Percentiles rank a stretch among this genome's conserved stretches.
Evolutionary conservation across 2,113 vertebrate species (phyloP).

Genomic region (Elaphurus davidianus): DNA sequence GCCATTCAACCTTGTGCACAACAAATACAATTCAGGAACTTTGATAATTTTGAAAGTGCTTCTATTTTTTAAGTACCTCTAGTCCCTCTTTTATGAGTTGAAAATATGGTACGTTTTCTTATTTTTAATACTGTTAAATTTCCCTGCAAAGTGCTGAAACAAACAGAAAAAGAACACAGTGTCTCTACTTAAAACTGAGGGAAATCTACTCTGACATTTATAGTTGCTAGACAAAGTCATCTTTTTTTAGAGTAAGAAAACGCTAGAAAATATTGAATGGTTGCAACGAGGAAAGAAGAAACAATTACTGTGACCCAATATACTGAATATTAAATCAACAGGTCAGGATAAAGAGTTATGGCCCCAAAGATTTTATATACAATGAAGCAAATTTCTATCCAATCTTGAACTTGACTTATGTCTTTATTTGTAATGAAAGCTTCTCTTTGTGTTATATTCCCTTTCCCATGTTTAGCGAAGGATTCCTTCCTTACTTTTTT

Average conservation of each 20-base stretch:
- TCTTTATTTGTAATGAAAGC: background rate
- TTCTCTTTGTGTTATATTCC: background rate
- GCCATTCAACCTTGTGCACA: constrained; percentile 1
- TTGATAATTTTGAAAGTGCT: constrained; percentile 40
- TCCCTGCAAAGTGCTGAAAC: constrained; percentile 42
- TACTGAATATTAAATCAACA: background rate
- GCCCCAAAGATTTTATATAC: background rate
- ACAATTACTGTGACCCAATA: background rate
- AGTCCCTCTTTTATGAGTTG: constrained; percentile 55
- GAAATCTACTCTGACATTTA: constrained; percentile 64
- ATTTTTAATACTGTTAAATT: constrained; percentile 50
- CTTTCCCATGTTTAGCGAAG: background rate
- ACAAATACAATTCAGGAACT: constrained; percentile 37
- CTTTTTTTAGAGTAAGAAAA: constrained; percentile 13
- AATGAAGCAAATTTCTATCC: background rate
- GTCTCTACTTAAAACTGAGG: constrained; percentile 52
- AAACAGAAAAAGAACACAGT: constrained; percentile 48
- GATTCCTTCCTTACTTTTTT: background rate
- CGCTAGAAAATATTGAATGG: constrained; percentile 29
- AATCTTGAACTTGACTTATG: background rate
- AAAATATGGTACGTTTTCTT: constrained; percentile 55
- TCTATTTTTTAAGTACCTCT: constrained; percentile 61
- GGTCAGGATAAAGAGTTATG: background rate
- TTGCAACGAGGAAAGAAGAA: background rate
- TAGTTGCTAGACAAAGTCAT: constrained; percentile 46